Conservation (phyloP, 2,113 vertebrate genomes). For the Lampris incognitus region DNA sequence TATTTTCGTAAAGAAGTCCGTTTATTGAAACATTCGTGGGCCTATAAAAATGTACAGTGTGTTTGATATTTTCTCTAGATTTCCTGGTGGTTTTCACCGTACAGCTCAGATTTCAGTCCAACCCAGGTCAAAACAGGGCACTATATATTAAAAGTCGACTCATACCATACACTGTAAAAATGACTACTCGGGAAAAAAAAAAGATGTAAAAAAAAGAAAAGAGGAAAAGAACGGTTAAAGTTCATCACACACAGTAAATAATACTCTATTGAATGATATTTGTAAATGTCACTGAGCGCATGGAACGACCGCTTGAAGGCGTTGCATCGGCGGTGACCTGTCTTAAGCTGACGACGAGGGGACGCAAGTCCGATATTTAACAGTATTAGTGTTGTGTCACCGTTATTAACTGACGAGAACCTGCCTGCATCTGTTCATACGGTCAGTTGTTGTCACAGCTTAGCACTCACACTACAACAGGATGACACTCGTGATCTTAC, state of each 20-base stretch:
- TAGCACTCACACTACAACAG: slow-evolving; percentile 15
- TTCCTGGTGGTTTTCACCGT: slow-evolving; percentile 51
- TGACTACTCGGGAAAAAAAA: slow-evolving; percentile 17
- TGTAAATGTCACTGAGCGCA: slow-evolving; percentile 33
- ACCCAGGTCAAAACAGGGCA: slow-evolving; percentile 42
- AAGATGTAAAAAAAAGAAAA: not conserved
- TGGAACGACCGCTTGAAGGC: slow-evolving; percentile 15
- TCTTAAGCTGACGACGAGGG: slow-evolving; percentile 20
- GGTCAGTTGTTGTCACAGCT: slow-evolving; percentile 25
- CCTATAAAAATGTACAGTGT: slow-evolving; percentile 49
- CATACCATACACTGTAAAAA: slow-evolving; percentile 7
- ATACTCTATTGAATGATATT: no score
- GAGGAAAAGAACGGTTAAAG: no score
- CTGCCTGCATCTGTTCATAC: slow-evolving; percentile 21
- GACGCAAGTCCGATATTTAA: slow-evolving; percentile 15
- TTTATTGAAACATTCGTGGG: slow-evolving; percentile 39
- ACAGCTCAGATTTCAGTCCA: slow-evolving; percentile 32
- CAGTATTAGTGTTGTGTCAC: slow-evolving; percentile 14
- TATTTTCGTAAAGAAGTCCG: slow-evolving; percentile 40
- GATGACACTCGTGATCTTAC: not conserved
- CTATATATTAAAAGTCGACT: slow-evolving; percentile 27
- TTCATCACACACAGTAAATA: no score
- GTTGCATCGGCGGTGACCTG: slow-evolving; percentile 43
- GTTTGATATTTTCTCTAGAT: slow-evolving; percentile 52
- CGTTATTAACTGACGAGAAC: slow-evolving; percentile 45